Conservation (phyloP, 1,140 invertebrate species). For the Leptopilina clavipes region DNA sequence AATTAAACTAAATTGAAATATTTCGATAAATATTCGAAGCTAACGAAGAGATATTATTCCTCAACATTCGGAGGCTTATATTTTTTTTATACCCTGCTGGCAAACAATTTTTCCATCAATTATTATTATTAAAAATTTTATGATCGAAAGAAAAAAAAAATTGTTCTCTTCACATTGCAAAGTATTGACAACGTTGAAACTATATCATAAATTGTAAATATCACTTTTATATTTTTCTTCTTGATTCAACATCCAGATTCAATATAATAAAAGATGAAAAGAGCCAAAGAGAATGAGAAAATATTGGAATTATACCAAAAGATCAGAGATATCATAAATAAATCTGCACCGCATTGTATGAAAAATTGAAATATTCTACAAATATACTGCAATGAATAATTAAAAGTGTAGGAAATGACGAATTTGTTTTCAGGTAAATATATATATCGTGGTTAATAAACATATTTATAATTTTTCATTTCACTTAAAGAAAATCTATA, state of each 20-base stretch:
- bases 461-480: background rate
- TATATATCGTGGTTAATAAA: background rate
- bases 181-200: background rate
- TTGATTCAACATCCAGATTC: background rate
- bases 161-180: background rate
- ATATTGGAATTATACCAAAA: constrained; percentile 35
- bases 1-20: too few species aligned
- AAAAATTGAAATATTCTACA: background rate
- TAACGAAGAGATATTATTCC: too few species aligned
- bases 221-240: background rate
- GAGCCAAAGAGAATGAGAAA: background rate
- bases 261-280: constrained; percentile 11
- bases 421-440: background rate
- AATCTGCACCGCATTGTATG: background rate
- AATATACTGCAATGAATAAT: constrained; percentile 14
- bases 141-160: too few species aligned
- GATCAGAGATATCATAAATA: constrained; percentile 27
- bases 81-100: too few species aligned
- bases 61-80: too few species aligned
- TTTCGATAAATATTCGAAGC: too few species aligned
- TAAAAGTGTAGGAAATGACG: background rate
- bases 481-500: background rate
- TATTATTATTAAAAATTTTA: too few species aligned
- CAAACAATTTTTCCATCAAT: too few species aligned
- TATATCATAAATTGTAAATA: background rate